Evolutionary conservation across 2,797 vertebrate genomes (phyloP), one percentile per base, ranked within the genome.

Genomic region (Cheirogaleus major): DNA sequence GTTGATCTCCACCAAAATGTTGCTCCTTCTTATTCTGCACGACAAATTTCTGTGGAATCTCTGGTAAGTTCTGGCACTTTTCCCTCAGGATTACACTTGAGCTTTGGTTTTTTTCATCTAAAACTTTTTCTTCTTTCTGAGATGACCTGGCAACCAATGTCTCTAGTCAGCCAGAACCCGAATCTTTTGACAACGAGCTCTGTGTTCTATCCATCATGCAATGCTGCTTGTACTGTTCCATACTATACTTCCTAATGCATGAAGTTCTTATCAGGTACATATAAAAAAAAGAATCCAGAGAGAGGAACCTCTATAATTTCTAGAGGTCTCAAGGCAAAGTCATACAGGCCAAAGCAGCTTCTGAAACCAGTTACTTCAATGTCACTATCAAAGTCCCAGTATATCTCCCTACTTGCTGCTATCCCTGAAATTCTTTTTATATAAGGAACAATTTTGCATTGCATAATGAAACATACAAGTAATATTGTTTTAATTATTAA

Each of bases 141-240:
- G 63, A 65, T 18, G 32, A 65, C 17, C 15, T n/a, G 17, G 32
- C 32, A 65, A 18, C 32, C 17, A 32, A 65, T 65, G 63, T 18
- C 63, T 65, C 17, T n/a, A 65, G 15, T 2, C 7, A n/a, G 32
- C 14, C 32, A 65, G 32, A 76, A 9, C 15, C 41, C 4, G 35
- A 6, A 32, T 63, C 35, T 75, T 27, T 73, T 43, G 50, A 30
- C 23, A 75, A 48, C 6, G 1, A 63, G 18, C 13, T 30, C 27
- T 48, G 11, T 9, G 14, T 45, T 32, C 27, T 48, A 23, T 9
- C n/a, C 4, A 14, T 14, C 3, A 1, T 30, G 20, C 23, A 3
- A 2, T 14, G 4, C 45, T 45, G 0, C 30, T 52, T 22, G 1
- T 3, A 1, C 5, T 69, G 2, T 12, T 41, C 50, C 17, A 7